Conservation (phyloP, 2,797 vertebrate genomes). For the Pantherophis vulpinus region DNA sequence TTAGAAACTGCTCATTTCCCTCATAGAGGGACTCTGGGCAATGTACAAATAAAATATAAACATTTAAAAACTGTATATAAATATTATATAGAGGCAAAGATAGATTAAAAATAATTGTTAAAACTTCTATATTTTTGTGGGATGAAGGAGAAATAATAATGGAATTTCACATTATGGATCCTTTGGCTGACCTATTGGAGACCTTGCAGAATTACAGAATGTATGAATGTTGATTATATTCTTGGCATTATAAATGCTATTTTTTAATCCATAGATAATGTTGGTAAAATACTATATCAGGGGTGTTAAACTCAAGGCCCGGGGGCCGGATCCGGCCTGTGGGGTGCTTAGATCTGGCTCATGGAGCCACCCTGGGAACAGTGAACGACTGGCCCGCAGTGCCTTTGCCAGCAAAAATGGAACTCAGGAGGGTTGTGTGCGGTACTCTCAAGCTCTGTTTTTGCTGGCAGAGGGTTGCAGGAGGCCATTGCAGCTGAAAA, state of each 20-base stretch:
- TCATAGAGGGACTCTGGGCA: background rate
- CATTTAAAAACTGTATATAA: background rate
- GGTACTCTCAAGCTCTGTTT: too few species aligned
- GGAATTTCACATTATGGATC: background rate
- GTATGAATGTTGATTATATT: background rate
- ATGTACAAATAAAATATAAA: background rate
- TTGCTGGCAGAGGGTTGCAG: too few species aligned
- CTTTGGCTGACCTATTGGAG: background rate
- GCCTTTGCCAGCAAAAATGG: too few species aligned
- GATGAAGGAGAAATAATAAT: background rate
- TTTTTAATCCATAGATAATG: background rate
- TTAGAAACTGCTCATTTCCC: background rate
- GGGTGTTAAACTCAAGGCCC: too few species aligned
- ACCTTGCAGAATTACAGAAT: background rate
- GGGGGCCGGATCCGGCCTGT: too few species aligned
- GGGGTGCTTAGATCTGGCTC: too few species aligned
- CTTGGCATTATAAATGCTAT: background rate
- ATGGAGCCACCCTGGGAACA: too few species aligned
- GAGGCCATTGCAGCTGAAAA: too few species aligned
- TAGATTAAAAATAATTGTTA: background rate
- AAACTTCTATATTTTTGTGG: background rate
- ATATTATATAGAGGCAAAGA: background rate
- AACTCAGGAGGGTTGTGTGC: too few species aligned
- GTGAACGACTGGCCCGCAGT: too few species aligned
- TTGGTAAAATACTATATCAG: background rate